Percentiles rank a stretch among this genome's conserved stretches.
These are phyloP conservation scores for Proisotoma minuta DNA, from an alignment of 2,888 invertebrate genomes.

Conservation along the genomic window DNA sequence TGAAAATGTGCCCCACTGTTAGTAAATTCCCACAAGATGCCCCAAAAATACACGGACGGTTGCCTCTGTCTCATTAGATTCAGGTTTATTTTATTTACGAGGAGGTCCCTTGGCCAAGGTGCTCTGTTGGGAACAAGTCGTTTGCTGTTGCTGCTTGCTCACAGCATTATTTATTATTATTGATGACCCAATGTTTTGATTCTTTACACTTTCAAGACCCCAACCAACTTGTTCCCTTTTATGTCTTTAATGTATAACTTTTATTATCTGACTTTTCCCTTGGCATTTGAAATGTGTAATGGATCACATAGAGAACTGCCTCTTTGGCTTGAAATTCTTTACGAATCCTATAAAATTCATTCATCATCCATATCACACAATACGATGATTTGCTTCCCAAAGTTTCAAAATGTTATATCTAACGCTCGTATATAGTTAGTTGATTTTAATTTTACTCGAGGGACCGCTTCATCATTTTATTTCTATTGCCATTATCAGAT, in stretches of 20 bases:
- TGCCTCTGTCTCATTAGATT: not conserved
- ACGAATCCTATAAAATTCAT: slow-evolving; percentile 27
- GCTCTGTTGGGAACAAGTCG: not conserved
- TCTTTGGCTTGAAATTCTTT: no score
- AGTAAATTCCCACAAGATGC: slow-evolving; percentile 1
- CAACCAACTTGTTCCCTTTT: slow-evolving; percentile 1
- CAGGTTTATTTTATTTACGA: not conserved
- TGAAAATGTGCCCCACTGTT: slow-evolving; percentile 9
- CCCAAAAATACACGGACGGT: no score
- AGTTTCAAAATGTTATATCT: no score
- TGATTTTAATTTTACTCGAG: no score
- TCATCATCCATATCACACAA: slow-evolving; percentile 22
- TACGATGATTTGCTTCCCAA: no score
- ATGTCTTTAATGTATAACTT: not conserved
- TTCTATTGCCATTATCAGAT: slow-evolving; percentile 7
- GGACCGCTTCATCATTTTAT: no score
- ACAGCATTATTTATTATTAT: not conserved
- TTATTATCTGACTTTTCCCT: not conserved
- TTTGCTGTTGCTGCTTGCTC: not conserved
- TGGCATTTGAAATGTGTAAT: not conserved
- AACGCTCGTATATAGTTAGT: no score
- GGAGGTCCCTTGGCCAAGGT: not conserved
- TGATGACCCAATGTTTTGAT: not conserved
- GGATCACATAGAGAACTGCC: slow-evolving; percentile 4
- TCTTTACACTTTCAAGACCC: not conserved